Base-by-base conservation (phyloP, 2,797 vertebrate genomes). In the Eutrigla gurnardus region DNA sequence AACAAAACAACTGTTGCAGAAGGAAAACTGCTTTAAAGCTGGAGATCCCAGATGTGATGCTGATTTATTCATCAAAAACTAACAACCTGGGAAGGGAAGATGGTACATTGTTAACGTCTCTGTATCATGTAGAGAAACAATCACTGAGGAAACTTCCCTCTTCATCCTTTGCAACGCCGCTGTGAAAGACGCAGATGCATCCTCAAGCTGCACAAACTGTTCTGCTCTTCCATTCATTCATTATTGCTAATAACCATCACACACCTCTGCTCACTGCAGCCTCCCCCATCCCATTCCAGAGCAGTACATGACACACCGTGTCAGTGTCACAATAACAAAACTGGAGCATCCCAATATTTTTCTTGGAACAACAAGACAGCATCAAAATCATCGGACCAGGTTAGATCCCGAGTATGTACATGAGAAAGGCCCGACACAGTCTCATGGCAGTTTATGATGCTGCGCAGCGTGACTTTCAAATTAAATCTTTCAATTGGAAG, bases 61-160 rank as follows among this genome's bases (percentile, higher is more conserved):
- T 50, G 54, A 59, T 73, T 73, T 65, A 73, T 73, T 73, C 25
- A 58, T 65, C 36, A 65, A 18, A 73, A 1, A 18, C 61, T 10
- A 73, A 73, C 36, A 73, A 64, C 43, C 52, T 39, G 40, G 40
- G 32, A 32, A 13, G 47, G 42, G 37, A 13, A 35, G 57, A 50
- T 18, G 39, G 53, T 18, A 9, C 5, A 36, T 4, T 18, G 53
- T 42, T 49, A 14, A 33, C 12, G 4, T 33, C 32, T 13, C 3
- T 14, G 25, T 14, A 6, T 33, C 52, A 32, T 14, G 18, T 33
- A 6, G 52, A 32, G 52, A 32, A 53, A 53, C 52, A 14, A 32
- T 63, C 42, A 57, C 13, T 1, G 35, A 25, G 35, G n/a, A 5
- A 7, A 7, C 6, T 33, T 14, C 35, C 18, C 18, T 17, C 10